Percentiles rank a stretch among this genome's conserved stretches.
Conservation (phyloP, 2,888 invertebrate genomes). For the Drosophila prolongata region DNA sequence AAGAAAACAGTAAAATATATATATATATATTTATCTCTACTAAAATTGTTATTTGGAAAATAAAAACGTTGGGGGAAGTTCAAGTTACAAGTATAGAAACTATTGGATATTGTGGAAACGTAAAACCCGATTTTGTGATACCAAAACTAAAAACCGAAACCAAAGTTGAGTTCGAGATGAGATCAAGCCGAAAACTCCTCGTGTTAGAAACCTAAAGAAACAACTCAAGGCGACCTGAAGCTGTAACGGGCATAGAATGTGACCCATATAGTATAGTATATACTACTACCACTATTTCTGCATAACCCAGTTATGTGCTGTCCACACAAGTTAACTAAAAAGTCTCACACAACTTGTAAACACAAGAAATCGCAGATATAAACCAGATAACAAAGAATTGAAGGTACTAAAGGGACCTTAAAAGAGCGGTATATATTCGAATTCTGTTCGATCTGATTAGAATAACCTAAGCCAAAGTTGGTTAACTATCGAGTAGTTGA, state of each 20-base stretch:
- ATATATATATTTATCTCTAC: slow-evolving; percentile 23
- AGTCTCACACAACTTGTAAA: slow-evolving; percentile 19
- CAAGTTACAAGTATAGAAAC: slow-evolving; percentile 4
- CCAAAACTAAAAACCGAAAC: slow-evolving; percentile 31
- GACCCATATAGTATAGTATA: slow-evolving; percentile 18
- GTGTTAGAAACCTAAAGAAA: slow-evolving; percentile 46
- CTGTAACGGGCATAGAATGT: slow-evolving; percentile 30
- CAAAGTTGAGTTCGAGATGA: slow-evolving; percentile 32
- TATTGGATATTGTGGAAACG: slow-evolving; percentile 39
- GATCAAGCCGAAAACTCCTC: slow-evolving; percentile 20
- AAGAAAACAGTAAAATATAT: slow-evolving; percentile 15
- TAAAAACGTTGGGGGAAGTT: slow-evolving; percentile 12
- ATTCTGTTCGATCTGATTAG: slow-evolving; percentile 2
- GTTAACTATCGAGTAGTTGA: slow-evolving; percentile 31
- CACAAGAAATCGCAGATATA: slow-evolving; percentile 19
- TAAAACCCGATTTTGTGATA: slow-evolving; percentile 53
- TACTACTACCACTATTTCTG: slow-evolving; percentile 38
- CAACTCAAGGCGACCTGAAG: slow-evolving; percentile 75
- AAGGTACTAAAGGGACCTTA: background rate
- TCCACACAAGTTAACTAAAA: slow-evolving; percentile 64
- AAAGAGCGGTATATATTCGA: background rate
- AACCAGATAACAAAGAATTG: slow-evolving; percentile 7
- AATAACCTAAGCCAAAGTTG: slow-evolving; percentile 10
- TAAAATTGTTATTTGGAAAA: slow-evolving; percentile 29
- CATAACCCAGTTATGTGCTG: slow-evolving; percentile 45